Evolutionary conservation across 2,888 invertebrate genomes (phyloP), one percentile per base, ranked within the genome.

Genomic region (Bombylius discolor): DNA sequence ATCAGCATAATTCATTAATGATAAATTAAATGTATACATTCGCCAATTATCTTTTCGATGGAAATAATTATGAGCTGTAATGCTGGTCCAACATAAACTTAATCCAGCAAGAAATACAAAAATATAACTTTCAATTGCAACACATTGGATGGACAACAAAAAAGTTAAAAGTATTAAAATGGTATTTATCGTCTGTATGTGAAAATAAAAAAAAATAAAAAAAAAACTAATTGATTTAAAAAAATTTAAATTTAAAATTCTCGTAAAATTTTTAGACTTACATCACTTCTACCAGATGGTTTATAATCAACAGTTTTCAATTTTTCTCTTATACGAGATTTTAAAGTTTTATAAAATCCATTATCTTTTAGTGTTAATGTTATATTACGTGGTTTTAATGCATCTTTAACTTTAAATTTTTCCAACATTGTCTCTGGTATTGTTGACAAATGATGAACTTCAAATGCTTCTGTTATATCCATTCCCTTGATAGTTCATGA

Each of bases 381-480:
- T 1, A 85, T 81, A 66, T 82, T 83, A 64, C 89, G 76, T 1
- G 82, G 79, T 4, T 76, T 74, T 49, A 68, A 74, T 0, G 87
- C 85, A 51, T 84, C 78, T 33, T 80, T 76, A 0, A 86, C 77
- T 67, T 79, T 84, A 66, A 79, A 89, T 64, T 84, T 85, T 12
- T 77, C 73, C 5, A 89, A 70, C 55, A 85, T 65, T 61, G 77
- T 77, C 63, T 80, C 78, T 0, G 84, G 80, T 2, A 73, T 71
- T 3, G 74, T 71, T 7, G 79, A 77, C 47, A 88, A 65, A 68
- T 90, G 89, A 68, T 88, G 85, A 0, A 78, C 71, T 76, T 88
- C 86, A 64, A 88, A 89, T 7, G 83, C 81, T 74, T 89, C 89
- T 0, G 89, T 89, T 57, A 89, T 86, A 64, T 90, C 89, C 2